These are phyloP conservation scores for Rhogogaster chlorosoma DNA, from an alignment of 2,888 invertebrate species.

Conservation along the genomic window DNA sequence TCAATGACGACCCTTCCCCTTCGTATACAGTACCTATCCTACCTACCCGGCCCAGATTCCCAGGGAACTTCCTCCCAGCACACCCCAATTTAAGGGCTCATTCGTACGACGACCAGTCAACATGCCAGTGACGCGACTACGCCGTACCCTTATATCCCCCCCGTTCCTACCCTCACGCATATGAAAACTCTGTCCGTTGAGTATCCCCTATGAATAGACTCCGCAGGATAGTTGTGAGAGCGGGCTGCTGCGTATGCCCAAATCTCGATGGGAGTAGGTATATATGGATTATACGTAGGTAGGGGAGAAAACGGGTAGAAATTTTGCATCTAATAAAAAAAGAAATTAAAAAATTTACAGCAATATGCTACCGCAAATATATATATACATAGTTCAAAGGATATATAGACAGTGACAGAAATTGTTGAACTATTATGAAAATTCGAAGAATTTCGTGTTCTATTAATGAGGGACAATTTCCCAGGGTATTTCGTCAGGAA, in stretches of 20 bases:
- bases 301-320: not conserved
- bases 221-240: not conserved
- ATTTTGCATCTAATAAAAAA: not conserved
- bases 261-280: not conserved
- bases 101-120: slow-evolving; percentile 63
- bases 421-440: not conserved
- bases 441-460: not conserved
- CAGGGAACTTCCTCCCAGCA: slow-evolving; percentile 48
- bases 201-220: slow-evolving; percentile 27
- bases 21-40: not conserved
- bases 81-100: slow-evolving; percentile 67
- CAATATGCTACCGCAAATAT: too few relatives aligned
- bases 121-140: slow-evolving; percentile 40
- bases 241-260: not conserved
- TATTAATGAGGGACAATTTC: not conserved
- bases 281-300: not conserved
- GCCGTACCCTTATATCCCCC: not conserved
- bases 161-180: slow-evolving; percentile 13
- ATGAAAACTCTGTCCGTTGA: slow-evolving; percentile 14
- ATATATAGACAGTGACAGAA: not conserved
- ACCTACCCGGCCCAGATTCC: slow-evolving; percentile 39
- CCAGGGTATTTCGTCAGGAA: not conserved
- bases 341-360: not conserved
- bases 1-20: slow-evolving; percentile 70
- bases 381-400: not conserved